A percentile compares a stretch with the other conserved stretches of the same genome.
Conservation (phyloP, 2,797 vertebrate species). For the Notoglanidium macrostoma region DNA sequence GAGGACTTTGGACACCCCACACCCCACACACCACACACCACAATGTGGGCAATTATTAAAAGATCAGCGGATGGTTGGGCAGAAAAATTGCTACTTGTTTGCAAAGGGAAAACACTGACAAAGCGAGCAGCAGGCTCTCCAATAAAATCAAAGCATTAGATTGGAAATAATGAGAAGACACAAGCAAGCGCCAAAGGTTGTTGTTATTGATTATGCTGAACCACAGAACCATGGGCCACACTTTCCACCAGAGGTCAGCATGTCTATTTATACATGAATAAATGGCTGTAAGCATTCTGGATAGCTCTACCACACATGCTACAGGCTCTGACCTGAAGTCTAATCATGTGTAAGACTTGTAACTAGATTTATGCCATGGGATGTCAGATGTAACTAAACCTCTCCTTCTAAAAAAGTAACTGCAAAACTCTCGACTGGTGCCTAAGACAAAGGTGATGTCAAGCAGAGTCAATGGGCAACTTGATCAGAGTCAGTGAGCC, state of each 20-base stretch:
- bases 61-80: not conserved
- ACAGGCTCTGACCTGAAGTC: not conserved
- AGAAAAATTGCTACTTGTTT: not conserved
- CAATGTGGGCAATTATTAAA: conserved; percentile 22
- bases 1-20: not conserved
- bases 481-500: not conserved
- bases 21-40: not conserved
- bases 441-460: not conserved
- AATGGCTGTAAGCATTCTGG: not conserved
- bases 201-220: not conserved
- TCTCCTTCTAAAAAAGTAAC: not conserved
- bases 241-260: not conserved
- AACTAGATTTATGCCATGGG: not conserved
- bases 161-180: not conserved
- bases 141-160: not conserved
- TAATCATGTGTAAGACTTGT: not conserved
- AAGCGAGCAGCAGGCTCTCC: not conserved
- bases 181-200: not conserved
- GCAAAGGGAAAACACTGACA: not conserved
- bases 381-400: not conserved
- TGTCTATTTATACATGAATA: not conserved
- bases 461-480: not conserved
- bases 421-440: not conserved
- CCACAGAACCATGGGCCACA: not conserved
- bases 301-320: not conserved